These are phyloP conservation scores for Drosophila macrospina DNA, from an alignment of 2,888 invertebrate species.

Conservation along the genomic window DNA sequence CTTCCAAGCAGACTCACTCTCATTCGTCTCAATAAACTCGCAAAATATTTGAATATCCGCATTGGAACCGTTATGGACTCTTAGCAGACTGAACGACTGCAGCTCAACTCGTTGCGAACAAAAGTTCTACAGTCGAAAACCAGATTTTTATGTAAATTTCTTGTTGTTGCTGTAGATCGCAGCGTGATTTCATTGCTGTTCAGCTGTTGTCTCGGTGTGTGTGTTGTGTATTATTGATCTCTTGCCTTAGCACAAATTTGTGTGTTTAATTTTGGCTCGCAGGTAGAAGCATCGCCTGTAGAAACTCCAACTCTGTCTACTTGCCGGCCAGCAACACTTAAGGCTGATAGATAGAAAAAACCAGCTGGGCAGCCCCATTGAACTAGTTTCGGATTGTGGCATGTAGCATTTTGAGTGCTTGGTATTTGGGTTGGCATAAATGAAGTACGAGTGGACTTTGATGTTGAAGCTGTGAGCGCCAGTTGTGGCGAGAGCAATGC, in stretches of 20 bases:
- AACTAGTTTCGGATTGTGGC: conserved; percentile 80
- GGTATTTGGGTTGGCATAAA: conserved; percentile 74
- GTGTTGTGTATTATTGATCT: conserved; percentile 66
- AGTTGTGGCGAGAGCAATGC: conserved; percentile 29
- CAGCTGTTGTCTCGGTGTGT: conserved; percentile 29
- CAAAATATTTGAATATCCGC: conserved; percentile 44
- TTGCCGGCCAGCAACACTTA: conserved; percentile 30
- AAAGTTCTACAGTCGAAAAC: conserved; percentile 61
- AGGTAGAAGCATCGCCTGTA: conserved; percentile 59
- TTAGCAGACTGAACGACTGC: conserved; percentile 36
- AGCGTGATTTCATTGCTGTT: conserved; percentile 66
- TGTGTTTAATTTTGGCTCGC: conserved; percentile 67
- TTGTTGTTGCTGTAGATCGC: conserved; percentile 26
- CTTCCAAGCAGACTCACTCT: conserved; percentile 60
- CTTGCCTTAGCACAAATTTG: conserved; percentile 63
- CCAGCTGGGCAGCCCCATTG: conserved; percentile 81
- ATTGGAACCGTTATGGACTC: conserved; percentile 35
- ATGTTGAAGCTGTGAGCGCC: conserved; percentile 38
- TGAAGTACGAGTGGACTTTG: conserved; percentile 39
- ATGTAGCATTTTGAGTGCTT: conserved; percentile 55
- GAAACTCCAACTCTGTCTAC: conserved; percentile 27
- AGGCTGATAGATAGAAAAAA: conserved; percentile 39
- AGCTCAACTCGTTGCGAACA: conserved; percentile 19
- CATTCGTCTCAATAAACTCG: conserved; percentile 28
- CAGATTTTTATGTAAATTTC: conserved; percentile 75